Conservation (phyloP, 2,113 vertebrate species). For the Chlorodrepanis virens region DNA sequence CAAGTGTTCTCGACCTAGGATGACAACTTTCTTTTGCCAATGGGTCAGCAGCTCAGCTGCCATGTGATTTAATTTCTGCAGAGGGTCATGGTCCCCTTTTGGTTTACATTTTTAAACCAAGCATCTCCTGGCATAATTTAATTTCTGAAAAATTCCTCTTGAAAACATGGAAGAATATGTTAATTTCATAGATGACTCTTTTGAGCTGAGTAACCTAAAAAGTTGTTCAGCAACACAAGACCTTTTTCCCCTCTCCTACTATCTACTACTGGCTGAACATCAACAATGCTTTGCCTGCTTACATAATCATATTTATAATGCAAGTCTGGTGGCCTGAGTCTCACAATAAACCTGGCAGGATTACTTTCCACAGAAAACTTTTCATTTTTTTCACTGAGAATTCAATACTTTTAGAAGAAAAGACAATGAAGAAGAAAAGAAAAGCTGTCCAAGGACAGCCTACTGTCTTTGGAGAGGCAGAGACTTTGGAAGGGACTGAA, state of each 20-base stretch:
- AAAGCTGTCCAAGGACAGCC: too few relatives aligned
- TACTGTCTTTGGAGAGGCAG: background rate
- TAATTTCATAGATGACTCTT: background rate
- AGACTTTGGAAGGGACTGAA: background rate
- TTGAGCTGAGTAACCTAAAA: background rate
- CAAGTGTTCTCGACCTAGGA: accelerated
- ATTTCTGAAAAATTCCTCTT: background rate
- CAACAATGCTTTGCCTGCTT: background rate
- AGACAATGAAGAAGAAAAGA: too few relatives aligned
- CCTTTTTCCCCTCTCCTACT: background rate
- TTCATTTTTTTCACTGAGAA: too few relatives aligned
- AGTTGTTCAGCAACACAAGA: background rate
- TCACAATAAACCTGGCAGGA: background rate
- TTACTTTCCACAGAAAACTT: too few relatives aligned
- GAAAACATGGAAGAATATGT: background rate
- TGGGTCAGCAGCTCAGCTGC: background rate
- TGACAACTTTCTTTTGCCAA: background rate
- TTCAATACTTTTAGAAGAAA: too few relatives aligned
- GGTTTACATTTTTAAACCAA: background rate
- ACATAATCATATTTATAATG: background rate
- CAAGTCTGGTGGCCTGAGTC: background rate
- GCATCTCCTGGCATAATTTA: background rate
- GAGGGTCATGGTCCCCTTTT: accelerated
- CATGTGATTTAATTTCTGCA: background rate
- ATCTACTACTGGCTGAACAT: background rate